Evolutionary conservation across 2,113 vertebrate species (phyloP), one percentile per base, ranked within the genome.

Genomic region (Parus major): DNA sequence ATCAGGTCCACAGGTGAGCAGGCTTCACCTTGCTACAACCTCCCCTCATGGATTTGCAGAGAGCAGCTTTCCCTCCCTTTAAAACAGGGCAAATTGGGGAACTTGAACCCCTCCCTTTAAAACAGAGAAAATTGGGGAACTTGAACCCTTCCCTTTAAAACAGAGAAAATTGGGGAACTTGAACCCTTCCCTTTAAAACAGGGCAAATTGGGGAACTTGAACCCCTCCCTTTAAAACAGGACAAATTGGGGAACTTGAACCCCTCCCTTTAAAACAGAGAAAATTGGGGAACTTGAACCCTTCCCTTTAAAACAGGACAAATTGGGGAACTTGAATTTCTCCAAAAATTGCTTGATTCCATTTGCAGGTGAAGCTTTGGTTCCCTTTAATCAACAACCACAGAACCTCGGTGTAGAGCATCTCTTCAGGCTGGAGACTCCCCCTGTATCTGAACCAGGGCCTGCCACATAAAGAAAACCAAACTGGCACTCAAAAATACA

Each of bases 401-500:
- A 49, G 73, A 47, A 65, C 8, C 9, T 72, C 0, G 0, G 20
- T n/a, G 25, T 2, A 25, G 41, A 4, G 13, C 21, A 69, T 18
- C 27, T 18, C 27, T 50, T 65, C 11, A 39, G 35, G 21, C 0
- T 20, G 41, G 41, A 68, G 53, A 77, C 8, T 46, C 1, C 0
- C 4, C 35, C 27, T 73, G 18, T 16, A 7, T 75, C 8, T 49
- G 17, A 49, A 20, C 70, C 42, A 29, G 35, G 19, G 25, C n/a
- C 64, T 31, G 14, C 21, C 41, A 20, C 27, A 24, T 5, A 55
- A 57, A 41, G 21, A n/a, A 65, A 89, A 53, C 28, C 39, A 52
- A 77, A 69, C 15, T 1, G 2, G 16, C 10, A 24, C 57, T 70
- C 35, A 49, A 21, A 73, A 78, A n/a, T 5, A 57, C 9, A 78